phyloP scores from a whole-genome alignment of 2,113 vertebrate genomes.

The Oncorhynchus gorbuscha region DNA sequence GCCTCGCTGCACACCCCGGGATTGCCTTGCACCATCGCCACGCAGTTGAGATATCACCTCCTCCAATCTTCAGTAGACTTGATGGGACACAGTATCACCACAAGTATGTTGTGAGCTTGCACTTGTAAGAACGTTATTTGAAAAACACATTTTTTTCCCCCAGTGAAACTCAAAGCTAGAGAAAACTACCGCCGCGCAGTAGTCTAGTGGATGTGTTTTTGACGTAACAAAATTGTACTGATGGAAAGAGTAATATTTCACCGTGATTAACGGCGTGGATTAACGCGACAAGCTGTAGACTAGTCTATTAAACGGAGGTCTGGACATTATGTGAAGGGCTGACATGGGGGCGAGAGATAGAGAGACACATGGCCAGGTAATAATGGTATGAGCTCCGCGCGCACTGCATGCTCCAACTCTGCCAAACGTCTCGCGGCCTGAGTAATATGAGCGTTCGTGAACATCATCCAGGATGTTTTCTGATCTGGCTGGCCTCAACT shows the following conservation, averaged over 20 bases:
- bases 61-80: not conserved
- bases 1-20: not conserved
- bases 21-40: not conserved
- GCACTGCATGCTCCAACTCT: too few relatives aligned
- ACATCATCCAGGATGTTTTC: slow-evolving; percentile 68
- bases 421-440: not conserved
- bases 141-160: not conserved
- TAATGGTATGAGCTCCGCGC: not conserved
- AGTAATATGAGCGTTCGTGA: slow-evolving; percentile 46
- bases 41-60: not conserved
- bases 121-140: not conserved
- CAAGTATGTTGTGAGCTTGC: not conserved
- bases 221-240: not conserved
- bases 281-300: not conserved
- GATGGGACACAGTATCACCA: not conserved
- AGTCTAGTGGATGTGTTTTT: not conserved
- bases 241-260: not conserved
- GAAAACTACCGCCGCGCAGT: not conserved
- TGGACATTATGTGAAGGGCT: not conserved
- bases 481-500: slow-evolving; percentile 57
- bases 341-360: not conserved
- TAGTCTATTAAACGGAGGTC: not conserved
- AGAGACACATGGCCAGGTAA: not conserved
- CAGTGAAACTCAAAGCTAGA: not conserved
- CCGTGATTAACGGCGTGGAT: not conserved